These are phyloP conservation scores for Dipus sagitta DNA, from an alignment of 2,797 vertebrate species.

Conservation along the genomic window DNA sequence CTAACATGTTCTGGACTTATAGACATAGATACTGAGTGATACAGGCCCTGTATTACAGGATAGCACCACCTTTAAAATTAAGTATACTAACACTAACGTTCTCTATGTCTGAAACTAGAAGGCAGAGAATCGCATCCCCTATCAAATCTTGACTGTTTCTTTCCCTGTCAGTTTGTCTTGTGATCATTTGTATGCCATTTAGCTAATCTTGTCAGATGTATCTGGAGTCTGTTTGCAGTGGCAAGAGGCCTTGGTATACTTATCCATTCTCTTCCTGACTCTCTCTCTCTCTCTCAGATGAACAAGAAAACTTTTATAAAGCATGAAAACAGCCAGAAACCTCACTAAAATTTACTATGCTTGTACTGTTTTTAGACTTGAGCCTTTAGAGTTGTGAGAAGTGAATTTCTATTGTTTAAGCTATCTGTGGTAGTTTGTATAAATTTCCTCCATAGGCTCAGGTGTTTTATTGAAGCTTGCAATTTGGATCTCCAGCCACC, in stretches of 20 bases:
- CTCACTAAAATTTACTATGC: neutral
- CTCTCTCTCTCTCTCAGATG: too few relatives aligned
- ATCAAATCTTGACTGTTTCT: constrained; percentile 59
- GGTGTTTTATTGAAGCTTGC: too few relatives aligned
- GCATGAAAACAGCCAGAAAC: neutral
- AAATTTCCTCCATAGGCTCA: too few relatives aligned
- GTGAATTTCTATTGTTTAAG: neutral
- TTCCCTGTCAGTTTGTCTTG: constrained; percentile 78
- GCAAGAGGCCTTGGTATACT: too few relatives aligned
- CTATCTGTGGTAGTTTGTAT: neutral
- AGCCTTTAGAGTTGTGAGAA: neutral
- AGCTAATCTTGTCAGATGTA: constrained; percentile 80
- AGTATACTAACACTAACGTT: neutral
- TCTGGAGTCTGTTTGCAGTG: too few relatives aligned
- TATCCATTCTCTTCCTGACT: neutral
- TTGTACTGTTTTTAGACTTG: neutral
- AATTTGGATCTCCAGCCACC: too few relatives aligned
- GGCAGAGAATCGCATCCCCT: neutral
- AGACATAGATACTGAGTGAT: neutral
- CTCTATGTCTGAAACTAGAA: neutral
- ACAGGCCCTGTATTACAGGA: neutral
- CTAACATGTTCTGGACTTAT: neutral
- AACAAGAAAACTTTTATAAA: neutral
- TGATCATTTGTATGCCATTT: constrained; percentile 77
- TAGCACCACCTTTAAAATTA: neutral